phyloP scores from a whole-genome alignment of 1,140 invertebrate species.

The Orchestia grillus region DNA sequence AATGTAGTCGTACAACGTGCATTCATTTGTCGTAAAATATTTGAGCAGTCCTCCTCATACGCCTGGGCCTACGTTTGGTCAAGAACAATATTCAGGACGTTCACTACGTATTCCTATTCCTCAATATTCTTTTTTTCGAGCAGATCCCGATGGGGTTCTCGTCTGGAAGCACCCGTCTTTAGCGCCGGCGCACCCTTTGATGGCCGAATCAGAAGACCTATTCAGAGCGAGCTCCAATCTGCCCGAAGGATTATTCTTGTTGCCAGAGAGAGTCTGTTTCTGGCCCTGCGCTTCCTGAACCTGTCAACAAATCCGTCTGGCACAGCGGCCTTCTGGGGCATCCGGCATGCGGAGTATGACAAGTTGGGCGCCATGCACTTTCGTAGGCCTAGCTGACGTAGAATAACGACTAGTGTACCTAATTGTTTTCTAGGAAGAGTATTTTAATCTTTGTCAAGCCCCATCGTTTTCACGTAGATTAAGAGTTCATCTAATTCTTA shows the following conservation, averaged over 20 bases:
- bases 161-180: not conserved
- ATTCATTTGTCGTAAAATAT: no score
- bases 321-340: no score
- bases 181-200: not conserved
- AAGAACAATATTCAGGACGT: no score
- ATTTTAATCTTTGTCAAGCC: not conserved
- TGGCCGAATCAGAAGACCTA: slow-evolving; percentile 6
- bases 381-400: not conserved
- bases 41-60: no score
- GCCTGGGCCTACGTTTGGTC: no score
- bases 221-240: not conserved
- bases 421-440: not conserved
- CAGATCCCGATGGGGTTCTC: no score
- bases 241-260: not conserved
- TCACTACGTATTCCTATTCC: no score
- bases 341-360: not conserved
- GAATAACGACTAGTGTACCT: not conserved
- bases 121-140: no score
- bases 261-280: not conserved
- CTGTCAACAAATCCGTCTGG: not conserved
- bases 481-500: no score
- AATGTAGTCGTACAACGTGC: no score
- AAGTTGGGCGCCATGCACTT: no score
- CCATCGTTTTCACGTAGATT: not conserved
- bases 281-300: not conserved